A percentile compares a stretch with the other conserved stretches of the same genome.
Conservation (phyloP, 2,113 vertebrate species). For the Xiphorhynchus elegans region DNA sequence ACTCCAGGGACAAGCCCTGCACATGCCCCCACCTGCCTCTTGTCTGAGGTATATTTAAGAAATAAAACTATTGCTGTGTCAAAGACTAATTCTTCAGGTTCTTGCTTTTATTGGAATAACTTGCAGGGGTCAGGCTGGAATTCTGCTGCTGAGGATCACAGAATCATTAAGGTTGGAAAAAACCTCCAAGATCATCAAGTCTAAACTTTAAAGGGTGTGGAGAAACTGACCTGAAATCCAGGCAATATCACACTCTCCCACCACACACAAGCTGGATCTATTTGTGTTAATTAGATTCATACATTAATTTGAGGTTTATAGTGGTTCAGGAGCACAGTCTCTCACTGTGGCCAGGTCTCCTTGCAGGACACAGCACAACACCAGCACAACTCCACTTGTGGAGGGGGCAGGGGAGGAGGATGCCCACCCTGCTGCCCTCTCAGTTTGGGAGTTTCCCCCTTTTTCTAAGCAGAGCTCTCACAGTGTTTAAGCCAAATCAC, state of each 20-base stretch:
- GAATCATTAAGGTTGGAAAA: not conserved
- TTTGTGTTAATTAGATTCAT: fast-evolving
- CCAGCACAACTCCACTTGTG: fast-evolving
- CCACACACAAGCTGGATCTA: fast-evolving
- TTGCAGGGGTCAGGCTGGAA: not conserved
- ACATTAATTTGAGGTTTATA: fast-evolving
- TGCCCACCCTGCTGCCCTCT: not conserved
- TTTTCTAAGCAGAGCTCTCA: not conserved
- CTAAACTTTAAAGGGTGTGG: not conserved
- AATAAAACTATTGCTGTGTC: fast-evolving
- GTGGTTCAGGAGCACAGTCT: not conserved
- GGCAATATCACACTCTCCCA: not conserved
- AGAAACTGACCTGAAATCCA: not conserved
- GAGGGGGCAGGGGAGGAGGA: not conserved
- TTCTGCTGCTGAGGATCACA: not conserved
- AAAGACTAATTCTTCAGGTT: not conserved
- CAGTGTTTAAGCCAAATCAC: not conserved
- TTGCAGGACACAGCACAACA: not conserved
- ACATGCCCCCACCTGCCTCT: fast-evolving
- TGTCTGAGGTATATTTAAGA: fast-evolving
- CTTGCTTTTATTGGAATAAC: not conserved
- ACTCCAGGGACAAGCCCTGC: not conserved
- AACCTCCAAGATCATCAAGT: not conserved
- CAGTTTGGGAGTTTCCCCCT: fast-evolving
- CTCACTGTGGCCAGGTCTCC: not conserved